Conservation (phyloP, 2,113 vertebrate genomes). For the Antigone vipio region DNA sequence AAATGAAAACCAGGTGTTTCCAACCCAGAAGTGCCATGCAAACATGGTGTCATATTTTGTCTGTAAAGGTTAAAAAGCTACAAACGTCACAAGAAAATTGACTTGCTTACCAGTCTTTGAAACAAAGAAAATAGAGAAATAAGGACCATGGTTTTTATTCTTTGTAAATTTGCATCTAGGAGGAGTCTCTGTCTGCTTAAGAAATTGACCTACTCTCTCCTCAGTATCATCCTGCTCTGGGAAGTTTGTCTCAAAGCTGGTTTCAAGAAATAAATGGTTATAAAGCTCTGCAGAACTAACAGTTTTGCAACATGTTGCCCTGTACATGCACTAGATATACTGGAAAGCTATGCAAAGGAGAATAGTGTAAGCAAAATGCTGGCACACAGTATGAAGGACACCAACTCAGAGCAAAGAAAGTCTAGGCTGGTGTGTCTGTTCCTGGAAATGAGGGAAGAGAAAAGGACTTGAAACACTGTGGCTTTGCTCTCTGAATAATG, state of each 20-base stretch:
- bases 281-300: neutral
- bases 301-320: neutral
- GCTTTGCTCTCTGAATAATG: neutral
- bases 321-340: neutral
- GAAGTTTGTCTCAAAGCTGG: neutral
- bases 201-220: neutral
- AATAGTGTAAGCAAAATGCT: neutral
- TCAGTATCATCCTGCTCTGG: neutral
- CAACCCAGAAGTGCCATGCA: neutral
- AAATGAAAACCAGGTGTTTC: conserved; percentile 55
- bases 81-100: neutral
- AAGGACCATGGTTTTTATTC: neutral
- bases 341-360: neutral
- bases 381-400: neutral
- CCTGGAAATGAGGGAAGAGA: neutral
- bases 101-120: neutral
- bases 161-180: neutral
- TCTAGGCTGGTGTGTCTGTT: neutral
- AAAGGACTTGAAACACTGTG: neutral
- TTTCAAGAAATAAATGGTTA: neutral
- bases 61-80: neutral
- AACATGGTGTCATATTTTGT: neutral
- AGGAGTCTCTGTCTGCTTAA: neutral
- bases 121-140: neutral
- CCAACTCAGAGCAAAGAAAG: neutral